Conservation (phyloP, 2,888 invertebrate species). For the Octodonta nipae region DNA sequence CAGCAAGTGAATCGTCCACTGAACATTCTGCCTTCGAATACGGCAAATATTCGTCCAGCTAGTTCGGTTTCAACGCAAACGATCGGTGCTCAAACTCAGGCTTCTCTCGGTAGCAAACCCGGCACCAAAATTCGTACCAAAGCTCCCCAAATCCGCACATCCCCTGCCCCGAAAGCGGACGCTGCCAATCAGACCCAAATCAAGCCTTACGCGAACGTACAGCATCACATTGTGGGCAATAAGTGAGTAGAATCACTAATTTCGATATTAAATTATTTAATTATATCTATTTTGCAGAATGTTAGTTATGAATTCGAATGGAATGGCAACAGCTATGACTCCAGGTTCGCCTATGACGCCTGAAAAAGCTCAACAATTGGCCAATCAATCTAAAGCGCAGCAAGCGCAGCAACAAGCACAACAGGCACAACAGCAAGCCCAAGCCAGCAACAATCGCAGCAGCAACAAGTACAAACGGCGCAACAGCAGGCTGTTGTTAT, state of each 20-base stretch:
- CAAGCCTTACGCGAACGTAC: slow-evolving; percentile 38
- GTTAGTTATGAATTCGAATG: slow-evolving; percentile 45
- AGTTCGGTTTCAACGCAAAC: slow-evolving; percentile 81
- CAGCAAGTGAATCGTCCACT: slow-evolving; percentile 34
- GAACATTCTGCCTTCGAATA: slow-evolving; percentile 39
- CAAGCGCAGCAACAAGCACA: slow-evolving; percentile 34
- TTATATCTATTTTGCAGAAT: slow-evolving; percentile 31
- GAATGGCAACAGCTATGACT: slow-evolving; percentile 44
- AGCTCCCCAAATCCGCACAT: slow-evolving; percentile 46
- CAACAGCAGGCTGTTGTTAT: slow-evolving; percentile 34
- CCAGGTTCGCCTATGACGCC: slow-evolving; percentile 43
- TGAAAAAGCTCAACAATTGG: slow-evolving; percentile 42
- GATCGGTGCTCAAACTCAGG: slow-evolving; percentile 38
- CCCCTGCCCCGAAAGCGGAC: slow-evolving; percentile 63
- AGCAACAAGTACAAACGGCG: slow-evolving; percentile 37
- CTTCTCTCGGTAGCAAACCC: slow-evolving; percentile 39
- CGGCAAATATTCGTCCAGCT: slow-evolving; percentile 54
- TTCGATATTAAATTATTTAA: not conserved
- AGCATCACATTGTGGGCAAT: slow-evolving; percentile 41
- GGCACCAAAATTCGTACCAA: slow-evolving; percentile 58
- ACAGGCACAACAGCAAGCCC: slow-evolving; percentile 24
- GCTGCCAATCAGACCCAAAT: slow-evolving; percentile 59
- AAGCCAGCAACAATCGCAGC: slow-evolving; percentile 38
- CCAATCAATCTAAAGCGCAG: slow-evolving; percentile 32
- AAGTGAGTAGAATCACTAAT: slow-evolving; percentile 32